Base-by-base conservation (phyloP, 2,888 invertebrate species). In the Scaptodrosophila latifasciaeformis region DNA sequence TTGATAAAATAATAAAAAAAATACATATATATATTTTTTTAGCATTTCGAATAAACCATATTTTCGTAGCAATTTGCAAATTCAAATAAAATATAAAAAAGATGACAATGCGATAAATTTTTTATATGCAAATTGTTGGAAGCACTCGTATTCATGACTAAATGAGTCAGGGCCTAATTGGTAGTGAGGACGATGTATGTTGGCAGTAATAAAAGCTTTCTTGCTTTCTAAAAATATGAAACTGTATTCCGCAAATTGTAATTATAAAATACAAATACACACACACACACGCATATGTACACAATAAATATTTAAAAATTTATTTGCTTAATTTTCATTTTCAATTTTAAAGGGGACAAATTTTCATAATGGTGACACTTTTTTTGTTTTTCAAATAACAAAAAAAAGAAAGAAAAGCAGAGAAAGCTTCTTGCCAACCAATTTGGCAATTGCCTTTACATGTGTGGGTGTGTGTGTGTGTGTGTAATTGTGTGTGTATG, bases 101-200 rank as follows among this genome's bases (percentile, higher is more conserved):
- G 47, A 46, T 44, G 67, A 59, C 55, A 63, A 69, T 59, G 42
- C 39, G 39, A 46, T 46, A 24, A 51, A 66, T 76, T 72, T n/a
- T 79, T 59, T 58, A 66, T 81, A 75, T 75, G 82, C 80, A 75
- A 79, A 75, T 75, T 81, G 54, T 60, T 66, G 62, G 47, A 55
- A 60, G 47, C 57, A 64, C 55, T 60, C 58, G 47, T 46, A 42
- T 39, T 49, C 49, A n/a, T n/a, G n/a, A n/a, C n/a, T n/a, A n/a
- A n/a, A n/a, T n/a, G n/a, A n/a, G n/a, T n/a, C n/a, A n/a, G n/a
- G n/a, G n/a, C n/a, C n/a, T n/a, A n/a, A n/a, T n/a, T n/a, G n/a
- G n/a, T n/a, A n/a, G n/a, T n/a, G n/a, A n/a, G n/a, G n/a, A n/a
- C n/a, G n/a, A n/a, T n/a, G n/a, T n/a, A n/a, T n/a, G n/a, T n/a